phyloP scores from a whole-genome alignment of 2,797 vertebrate genomes.

The Rhynchotus rufescens region DNA sequence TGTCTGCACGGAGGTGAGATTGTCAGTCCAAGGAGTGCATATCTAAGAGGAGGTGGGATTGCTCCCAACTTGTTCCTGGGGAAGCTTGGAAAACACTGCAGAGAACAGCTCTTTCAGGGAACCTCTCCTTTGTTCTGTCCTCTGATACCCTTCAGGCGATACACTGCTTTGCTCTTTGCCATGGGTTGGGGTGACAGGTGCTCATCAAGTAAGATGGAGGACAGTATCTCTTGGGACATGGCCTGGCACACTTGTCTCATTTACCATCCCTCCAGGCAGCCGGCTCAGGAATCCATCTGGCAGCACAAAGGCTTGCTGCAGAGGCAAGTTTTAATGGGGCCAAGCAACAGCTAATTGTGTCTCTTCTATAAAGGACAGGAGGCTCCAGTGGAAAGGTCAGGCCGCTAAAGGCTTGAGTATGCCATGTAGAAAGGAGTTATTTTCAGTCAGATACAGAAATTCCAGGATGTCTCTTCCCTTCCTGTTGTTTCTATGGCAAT shows the following conservation, averaged over 20 bases:
- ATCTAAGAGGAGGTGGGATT: neutral
- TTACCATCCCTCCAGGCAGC: neutral
- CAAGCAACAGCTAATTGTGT: neutral
- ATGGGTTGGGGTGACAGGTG: neutral
- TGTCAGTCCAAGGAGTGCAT: neutral
- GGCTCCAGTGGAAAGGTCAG: neutral
- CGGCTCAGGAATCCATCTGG: neutral
- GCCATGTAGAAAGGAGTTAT: neutral
- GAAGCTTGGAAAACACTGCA: neutral
- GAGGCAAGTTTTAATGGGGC: neutral
- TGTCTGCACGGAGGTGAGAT: neutral
- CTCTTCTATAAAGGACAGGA: neutral
- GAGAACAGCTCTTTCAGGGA: accelerated
- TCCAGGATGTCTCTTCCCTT: neutral
- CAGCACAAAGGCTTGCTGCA: neutral
- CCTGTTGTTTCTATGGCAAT: slow-evolving; percentile 16
- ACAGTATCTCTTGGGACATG: neutral
- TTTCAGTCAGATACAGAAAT: neutral
- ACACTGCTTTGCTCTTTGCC: neutral
- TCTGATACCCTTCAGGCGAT: neutral
- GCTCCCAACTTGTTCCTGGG: neutral
- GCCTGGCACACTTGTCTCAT: neutral
- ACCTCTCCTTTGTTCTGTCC: neutral
- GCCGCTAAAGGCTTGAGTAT: neutral
- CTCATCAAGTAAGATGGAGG: neutral